A percentile compares a stretch with the other conserved stretches of the same genome.
These are phyloP conservation scores for Phrixothrix hirtus DNA, from an alignment of 2,888 invertebrate genomes.

Conservation along the genomic window DNA sequence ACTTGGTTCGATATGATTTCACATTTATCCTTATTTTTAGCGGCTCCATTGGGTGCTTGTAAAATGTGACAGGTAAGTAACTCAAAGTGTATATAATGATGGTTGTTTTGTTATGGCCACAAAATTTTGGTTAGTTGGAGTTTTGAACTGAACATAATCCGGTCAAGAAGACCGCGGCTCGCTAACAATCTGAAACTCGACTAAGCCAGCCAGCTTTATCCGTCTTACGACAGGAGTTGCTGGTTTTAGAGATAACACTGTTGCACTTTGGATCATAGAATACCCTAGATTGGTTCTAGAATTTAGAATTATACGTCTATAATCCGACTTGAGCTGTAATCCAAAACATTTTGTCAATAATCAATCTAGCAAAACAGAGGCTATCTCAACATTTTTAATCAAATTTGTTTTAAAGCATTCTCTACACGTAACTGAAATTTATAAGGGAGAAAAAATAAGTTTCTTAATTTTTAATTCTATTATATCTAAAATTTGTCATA, in stretches of 20 bases:
- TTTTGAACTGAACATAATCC: constrained; percentile 23
- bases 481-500: too few relatives aligned
- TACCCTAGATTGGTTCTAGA: constrained; percentile 34
- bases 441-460: too few relatives aligned
- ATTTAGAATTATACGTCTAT: constrained; percentile 34
- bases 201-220: constrained; percentile 36
- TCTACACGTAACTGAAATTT: too few relatives aligned
- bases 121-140: constrained; percentile 4
- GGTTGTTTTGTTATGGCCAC: background rate
- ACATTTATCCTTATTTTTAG: constrained; percentile 12
- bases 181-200: constrained; percentile 38
- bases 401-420: too few relatives aligned
- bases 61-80: constrained; percentile 2
- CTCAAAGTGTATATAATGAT: background rate
- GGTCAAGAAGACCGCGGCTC: constrained; percentile 31
- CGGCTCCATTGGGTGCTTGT: constrained; percentile 10
- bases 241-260: constrained; percentile 39
- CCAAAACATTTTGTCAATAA: too few relatives aligned
- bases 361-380: too few relatives aligned
- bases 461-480: too few relatives aligned
- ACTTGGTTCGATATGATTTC: constrained; percentile 33
- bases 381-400: too few relatives aligned
- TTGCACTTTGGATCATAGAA: constrained; percentile 36
- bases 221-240: constrained; percentile 37
- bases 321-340: constrained; percentile 22